phyloP scores from a whole-genome alignment of 2,888 invertebrate genomes.

The Xestia xanthographa region DNA sequence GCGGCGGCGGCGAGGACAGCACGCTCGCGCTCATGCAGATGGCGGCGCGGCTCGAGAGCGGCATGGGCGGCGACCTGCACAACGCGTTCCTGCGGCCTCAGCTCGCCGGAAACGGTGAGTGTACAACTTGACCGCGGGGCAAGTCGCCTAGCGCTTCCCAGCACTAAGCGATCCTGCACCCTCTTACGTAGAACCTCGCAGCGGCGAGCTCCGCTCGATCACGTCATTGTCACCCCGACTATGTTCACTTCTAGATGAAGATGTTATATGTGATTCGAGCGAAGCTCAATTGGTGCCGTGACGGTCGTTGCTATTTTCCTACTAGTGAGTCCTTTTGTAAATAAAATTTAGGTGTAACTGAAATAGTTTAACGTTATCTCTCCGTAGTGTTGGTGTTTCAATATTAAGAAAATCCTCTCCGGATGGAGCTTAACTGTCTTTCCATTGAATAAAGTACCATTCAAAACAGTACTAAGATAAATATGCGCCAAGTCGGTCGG shows the following conservation, averaged over 20 bases:
- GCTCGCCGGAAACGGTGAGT: constrained; percentile 90
- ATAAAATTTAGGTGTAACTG: constrained; percentile 84
- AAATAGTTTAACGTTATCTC: constrained; percentile 78
- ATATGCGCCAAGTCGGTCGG: constrained; percentile 71
- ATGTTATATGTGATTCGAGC: constrained; percentile 72
- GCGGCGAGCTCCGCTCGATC: constrained; percentile 84
- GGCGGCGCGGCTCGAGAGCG: constrained; percentile 90
- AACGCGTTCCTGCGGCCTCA: constrained; percentile 89
- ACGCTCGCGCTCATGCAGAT: constrained; percentile 91
- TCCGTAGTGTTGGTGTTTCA: constrained; percentile 82
- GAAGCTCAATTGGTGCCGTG: constrained; percentile 87
- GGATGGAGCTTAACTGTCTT: constrained; percentile 42
- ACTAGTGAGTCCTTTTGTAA: constrained; percentile 89
- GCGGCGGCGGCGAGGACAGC: constrained; percentile 90
- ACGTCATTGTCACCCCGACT: constrained; percentile 63
- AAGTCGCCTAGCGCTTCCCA: constrained; percentile 79
- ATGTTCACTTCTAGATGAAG: constrained; percentile 60
- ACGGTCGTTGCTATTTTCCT: constrained; percentile 89
- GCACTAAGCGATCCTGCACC: constrained; percentile 81
- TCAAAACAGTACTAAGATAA: constrained; percentile 69
- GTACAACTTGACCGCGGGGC: constrained; percentile 87
- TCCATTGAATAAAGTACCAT: constrained; percentile 59
- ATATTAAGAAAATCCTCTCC: constrained; percentile 42
- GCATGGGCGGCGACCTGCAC: constrained; percentile 87
- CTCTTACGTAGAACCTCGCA: constrained; percentile 84